Base-by-base conservation (phyloP, 2,888 invertebrate species). In the Psylliodes chrysocephalus region DNA sequence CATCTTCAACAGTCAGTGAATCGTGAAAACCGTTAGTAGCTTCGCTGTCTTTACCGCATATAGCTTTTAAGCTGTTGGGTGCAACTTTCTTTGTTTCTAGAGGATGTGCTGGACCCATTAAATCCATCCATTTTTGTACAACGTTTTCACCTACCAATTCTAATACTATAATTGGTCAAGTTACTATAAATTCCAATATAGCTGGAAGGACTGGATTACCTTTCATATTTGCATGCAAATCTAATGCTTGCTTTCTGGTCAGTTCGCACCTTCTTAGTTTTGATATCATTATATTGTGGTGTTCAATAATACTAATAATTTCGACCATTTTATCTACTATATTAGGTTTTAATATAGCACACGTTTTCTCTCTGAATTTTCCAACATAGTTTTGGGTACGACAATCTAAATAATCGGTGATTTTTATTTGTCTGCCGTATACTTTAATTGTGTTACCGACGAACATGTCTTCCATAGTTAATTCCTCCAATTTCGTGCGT, bases 321-420 rank as follows among this genome's bases (percentile, higher is more conserved):
- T 90, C 88, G 0, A 95, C 95, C 69, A 91, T 84, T 77, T 88
- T 87, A 15, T 86, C 84, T 17, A 91, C 83, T 6, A 89, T 87
- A 63, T 89, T 84, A 6, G 94, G 92, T 80, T 94, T 94, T 6
- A 96, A 84, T 70, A 96, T 82, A 2, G 88, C 89, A 82, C 93
- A 91, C 1, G 93, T 92, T 73, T 88, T 87, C 82, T 91, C 87
- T 75, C 89, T 86, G 73, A 87, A 85, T 71, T 85, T 85, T 8
- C 87, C 85, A 51, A 92, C 83, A 77, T 86, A 87, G 44, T 85
- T 86, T 75, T 85, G 86, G 0, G 93, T 93, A 33, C 84, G 80
- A 66, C 86, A 86, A 79, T 93, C 91, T 0, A 88, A 92, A 79
- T 90, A 93, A 78, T 89, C 90, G 2, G 87, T 84, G 35, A 94